Evolutionary conservation across 1,140 invertebrate genomes (phyloP).

Genomic region (Oedothorax gibbosus): DNA sequence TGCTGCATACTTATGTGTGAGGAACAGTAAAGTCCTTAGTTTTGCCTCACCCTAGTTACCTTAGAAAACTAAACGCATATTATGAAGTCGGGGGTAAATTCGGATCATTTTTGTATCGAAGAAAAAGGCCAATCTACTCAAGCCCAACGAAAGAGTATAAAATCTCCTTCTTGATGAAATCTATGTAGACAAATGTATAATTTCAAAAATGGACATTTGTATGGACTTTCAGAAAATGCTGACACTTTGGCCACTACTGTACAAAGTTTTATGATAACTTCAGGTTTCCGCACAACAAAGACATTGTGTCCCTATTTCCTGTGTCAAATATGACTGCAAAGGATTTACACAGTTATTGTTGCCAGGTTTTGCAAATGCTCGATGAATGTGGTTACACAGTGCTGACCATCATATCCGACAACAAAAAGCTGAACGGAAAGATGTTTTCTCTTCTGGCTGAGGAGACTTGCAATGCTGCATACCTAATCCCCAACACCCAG

Average conservation of each 20-base stretch:
- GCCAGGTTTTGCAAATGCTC: not conserved
- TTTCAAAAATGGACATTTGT: not conserved
- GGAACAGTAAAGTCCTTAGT: not conserved
- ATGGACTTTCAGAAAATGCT: not conserved
- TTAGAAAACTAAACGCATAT: not conserved
- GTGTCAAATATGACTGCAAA: not conserved
- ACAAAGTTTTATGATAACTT: not conserved
- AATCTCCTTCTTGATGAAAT: slow-evolving; percentile 9
- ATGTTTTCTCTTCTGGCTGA: not conserved
- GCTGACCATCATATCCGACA: not conserved
- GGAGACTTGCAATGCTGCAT: not conserved
- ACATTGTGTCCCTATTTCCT: not conserved
- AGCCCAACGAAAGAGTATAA: not conserved
- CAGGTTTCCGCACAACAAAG: not conserved
- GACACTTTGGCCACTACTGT: not conserved
- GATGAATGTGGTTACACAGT: not conserved
- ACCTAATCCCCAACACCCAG: not conserved
- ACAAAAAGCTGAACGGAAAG: not conserved
- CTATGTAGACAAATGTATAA: no score
- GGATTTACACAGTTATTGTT: not conserved
- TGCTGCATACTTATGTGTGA: not conserved
- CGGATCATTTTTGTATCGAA: not conserved
- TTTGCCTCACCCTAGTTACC: not conserved
- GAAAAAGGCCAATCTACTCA: not conserved
- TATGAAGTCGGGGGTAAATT: not conserved